A percentile compares a stretch with the other conserved stretches of the same genome.
These are phyloP conservation scores for Typhlichthys subterraneus DNA, from an alignment of 2,797 vertebrate genomes.

Conservation along the genomic window DNA sequence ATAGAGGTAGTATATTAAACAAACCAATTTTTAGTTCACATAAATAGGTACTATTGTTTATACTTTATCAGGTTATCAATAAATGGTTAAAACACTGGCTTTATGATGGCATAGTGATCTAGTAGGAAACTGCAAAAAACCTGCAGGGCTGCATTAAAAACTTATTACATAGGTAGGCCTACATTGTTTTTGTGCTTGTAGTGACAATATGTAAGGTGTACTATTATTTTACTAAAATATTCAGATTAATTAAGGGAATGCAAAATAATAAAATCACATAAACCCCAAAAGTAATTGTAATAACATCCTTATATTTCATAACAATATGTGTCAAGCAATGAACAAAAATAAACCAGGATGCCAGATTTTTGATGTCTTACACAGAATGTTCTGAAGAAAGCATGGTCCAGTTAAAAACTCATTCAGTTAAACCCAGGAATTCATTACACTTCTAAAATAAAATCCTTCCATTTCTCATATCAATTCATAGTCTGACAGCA, in stretches of 20 bases:
- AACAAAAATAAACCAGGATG: slow-evolving; percentile 51
- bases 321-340: slow-evolving; percentile 63
- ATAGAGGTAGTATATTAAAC: no score
- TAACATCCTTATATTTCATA: slow-evolving; percentile 69
- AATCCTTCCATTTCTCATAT: slow-evolving; percentile 7
- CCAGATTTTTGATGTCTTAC: slow-evolving; percentile 43
- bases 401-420: slow-evolving; percentile 45
- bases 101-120: background rate
- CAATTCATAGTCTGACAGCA: slow-evolving; percentile 21
- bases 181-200: no score
- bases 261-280: slow-evolving; percentile 31
- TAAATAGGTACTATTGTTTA: no score
- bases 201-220: background rate
- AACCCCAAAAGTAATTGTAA: slow-evolving; percentile 38
- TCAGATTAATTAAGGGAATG: slow-evolving; percentile 24
- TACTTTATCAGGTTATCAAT: no score
- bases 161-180: no score
- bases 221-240: no score
- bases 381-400: slow-evolving; percentile 33
- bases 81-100: background rate
- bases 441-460: slow-evolving; percentile 35
- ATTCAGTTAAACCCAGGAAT: slow-evolving; percentile 46
- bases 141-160: slow-evolving; percentile 42
- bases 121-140: slow-evolving; percentile 13
- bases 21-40: no score